Evolutionary conservation across 2,797 vertebrate genomes (phyloP).

Genomic region (Danio tinwini): DNA sequence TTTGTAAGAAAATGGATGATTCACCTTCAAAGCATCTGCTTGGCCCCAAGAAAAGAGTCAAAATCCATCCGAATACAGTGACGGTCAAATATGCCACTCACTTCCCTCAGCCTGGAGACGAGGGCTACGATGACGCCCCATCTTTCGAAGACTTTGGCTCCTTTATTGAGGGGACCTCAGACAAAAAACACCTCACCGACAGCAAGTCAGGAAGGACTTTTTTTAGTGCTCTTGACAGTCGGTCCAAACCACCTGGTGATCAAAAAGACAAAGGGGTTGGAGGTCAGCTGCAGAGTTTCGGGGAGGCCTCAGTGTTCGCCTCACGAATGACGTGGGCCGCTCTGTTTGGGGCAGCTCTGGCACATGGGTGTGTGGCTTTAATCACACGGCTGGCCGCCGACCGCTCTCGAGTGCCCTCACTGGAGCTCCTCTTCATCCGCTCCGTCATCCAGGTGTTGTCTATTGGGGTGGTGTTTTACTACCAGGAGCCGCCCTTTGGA

Average conservation of each 20-base stretch:
- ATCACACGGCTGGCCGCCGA: conserved; percentile 90
- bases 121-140: conserved; percentile 87
- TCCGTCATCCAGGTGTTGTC: conserved; percentile 90
- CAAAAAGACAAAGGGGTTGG: conserved; percentile 72
- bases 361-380: conserved; percentile 90
- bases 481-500: conserved; percentile 90
- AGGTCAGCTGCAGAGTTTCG: conserved; percentile 84
- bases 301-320: conserved; percentile 86
- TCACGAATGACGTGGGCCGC: conserved; percentile 90
- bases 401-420: conserved; percentile 88
- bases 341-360: conserved; percentile 88
- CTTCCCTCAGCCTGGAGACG: conserved; percentile 92
- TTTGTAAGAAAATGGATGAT: conserved; percentile 73
- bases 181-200: conserved; percentile 83
- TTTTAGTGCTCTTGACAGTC: conserved; percentile 83
- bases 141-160: conserved; percentile 87
- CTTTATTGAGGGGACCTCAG: conserved; percentile 90
- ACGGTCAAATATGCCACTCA: conserved; percentile 94
- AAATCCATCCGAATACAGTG: conserved; percentile 95
- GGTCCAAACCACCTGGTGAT: conserved; percentile 63
- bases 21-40: conserved; percentile 83
- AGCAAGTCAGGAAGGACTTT: conserved; percentile 78
- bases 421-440: conserved; percentile 93
- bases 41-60: conserved; percentile 90
- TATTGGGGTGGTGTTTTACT: conserved; percentile 85